Evolutionary conservation across 2,888 invertebrate genomes (phyloP).

Genomic region (Chrysina gloriosa): DNA sequence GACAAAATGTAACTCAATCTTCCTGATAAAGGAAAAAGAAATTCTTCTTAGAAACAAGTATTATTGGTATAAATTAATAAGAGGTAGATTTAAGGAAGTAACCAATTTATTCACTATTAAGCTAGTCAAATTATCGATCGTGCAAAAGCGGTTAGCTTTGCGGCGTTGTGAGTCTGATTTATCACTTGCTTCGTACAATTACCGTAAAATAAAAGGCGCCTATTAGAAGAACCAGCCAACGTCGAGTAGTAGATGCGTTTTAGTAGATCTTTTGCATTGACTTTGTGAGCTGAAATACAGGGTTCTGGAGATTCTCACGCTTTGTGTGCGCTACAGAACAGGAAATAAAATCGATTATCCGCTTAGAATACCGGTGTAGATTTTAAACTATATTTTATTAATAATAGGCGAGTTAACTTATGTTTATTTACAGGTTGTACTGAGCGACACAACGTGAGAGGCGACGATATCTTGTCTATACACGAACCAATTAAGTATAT

Average conservation of each 20-base stretch:
- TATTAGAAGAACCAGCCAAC: slow-evolving; percentile 15
- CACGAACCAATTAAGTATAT: background rate
- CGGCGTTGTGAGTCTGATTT: slow-evolving; percentile 5
- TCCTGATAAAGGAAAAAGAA: background rate
- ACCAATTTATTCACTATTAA: slow-evolving; percentile 1
- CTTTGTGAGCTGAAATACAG: slow-evolving; percentile 10
- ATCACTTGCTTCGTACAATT: slow-evolving; percentile 17
- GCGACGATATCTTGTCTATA: background rate
- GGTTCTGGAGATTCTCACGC: slow-evolving; percentile 26
- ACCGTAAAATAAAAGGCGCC: slow-evolving; percentile 27
- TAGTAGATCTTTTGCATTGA: slow-evolving; percentile 5
- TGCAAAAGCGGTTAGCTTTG: slow-evolving; percentile 15
- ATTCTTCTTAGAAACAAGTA: background rate
- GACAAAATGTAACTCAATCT: no score
- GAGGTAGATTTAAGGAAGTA: slow-evolving; percentile 5
- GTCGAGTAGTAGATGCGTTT: slow-evolving; percentile 1
- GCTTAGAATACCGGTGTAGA: slow-evolving; percentile 19
- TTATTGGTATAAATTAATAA: slow-evolving; percentile 5
- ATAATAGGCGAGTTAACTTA: slow-evolving; percentile 1
- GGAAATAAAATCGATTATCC: slow-evolving; percentile 47
- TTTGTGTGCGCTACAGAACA: slow-evolving; percentile 37
- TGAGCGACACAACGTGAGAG: background rate
- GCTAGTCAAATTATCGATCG: background rate
- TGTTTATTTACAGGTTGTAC: slow-evolving; percentile 9
- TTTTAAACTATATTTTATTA: slow-evolving; percentile 32